Evolutionary conservation across 2,113 vertebrate species (phyloP), one percentile per base, ranked within the genome.

Genomic region (Pomatostomus ruficeps): DNA sequence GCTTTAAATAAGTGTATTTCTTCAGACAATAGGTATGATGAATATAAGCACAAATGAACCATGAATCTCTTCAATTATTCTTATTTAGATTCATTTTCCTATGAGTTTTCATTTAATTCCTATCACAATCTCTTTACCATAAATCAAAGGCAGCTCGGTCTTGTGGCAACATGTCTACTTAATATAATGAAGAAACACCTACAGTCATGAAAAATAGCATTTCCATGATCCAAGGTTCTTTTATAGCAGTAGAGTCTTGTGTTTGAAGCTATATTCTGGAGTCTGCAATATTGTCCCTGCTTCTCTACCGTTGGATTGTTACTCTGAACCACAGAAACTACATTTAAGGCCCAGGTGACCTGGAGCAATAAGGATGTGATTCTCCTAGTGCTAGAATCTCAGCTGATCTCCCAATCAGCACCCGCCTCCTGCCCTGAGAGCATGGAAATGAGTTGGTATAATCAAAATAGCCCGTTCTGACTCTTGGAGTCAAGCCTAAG

Each of bases 41-140:
- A 98, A 97, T 97, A 88, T 94, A 97, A 98, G 95, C 49, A 11
- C 91, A 97, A 97, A 97, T 97, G 97, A 98, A 97, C 97, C 95
- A 97, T 94, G 97, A 98, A 97, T 98, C 97, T 96, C 88, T 96
- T 97, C 92, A 97, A 97, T 96, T 98, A 97, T 97, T 97, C 97
- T 97, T 98, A 97, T 97, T 98, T 98, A 97, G 97, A 97, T 96
- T 97, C 80, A 97, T 97, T 97, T 98, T 96, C 91, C 91, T 96
- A 73, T 95, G 97, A 97, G 95, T 97, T 97, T 98, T 97, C 94
- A 80, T 96, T 97, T 97, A 86, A 97, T 95, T 97, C 89, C 85
- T 95, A 98, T 94, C 84, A 95, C 95, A 97, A 87, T 86, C 84
- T 95, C 95, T 94, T 96, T 70, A 71, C 94, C 88, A 72, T 95